phyloP scores from a whole-genome alignment of 2,113 vertebrate species.

The Ammodytes marinus region DNA sequence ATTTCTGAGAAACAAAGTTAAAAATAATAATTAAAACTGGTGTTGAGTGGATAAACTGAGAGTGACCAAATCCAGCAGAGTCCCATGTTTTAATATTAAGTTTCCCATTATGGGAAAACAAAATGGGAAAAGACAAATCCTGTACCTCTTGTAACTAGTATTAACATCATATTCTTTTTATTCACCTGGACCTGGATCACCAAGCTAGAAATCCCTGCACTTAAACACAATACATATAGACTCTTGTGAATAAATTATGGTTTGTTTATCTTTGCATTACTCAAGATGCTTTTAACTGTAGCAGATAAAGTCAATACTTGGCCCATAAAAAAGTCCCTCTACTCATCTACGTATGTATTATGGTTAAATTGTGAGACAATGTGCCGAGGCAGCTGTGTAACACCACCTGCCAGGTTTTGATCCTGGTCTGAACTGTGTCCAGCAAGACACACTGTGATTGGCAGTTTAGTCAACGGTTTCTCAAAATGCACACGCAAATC shows the following conservation, averaged over 20 bases:
- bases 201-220: background rate
- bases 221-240: conserved; percentile 2
- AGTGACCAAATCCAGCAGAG: too few relatives aligned
- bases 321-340: conserved; percentile 28
- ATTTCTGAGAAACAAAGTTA: background rate
- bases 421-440: conserved; percentile 53
- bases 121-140: background rate
- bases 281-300: conserved; percentile 12
- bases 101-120: too few relatives aligned
- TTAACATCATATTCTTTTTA: conserved; percentile 5
- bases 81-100: background rate
- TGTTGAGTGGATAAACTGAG: too few relatives aligned
- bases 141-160: background rate
- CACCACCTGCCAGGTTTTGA: conserved; percentile 60
- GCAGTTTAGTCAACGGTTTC: conserved; percentile 26
- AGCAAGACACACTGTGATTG: conserved; percentile 44
- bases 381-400: conserved; percentile 60
- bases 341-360: conserved; percentile 31
- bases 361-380: conserved; percentile 41
- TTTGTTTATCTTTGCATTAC: background rate
- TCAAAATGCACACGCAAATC: conserved; percentile 51
- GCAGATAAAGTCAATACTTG: conserved; percentile 33
- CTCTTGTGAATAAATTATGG: background rate
- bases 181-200: background rate
- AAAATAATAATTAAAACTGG: background rate